Base-by-base conservation (phyloP, 2,888 invertebrate species). In the Maniola hyperantus region DNA sequence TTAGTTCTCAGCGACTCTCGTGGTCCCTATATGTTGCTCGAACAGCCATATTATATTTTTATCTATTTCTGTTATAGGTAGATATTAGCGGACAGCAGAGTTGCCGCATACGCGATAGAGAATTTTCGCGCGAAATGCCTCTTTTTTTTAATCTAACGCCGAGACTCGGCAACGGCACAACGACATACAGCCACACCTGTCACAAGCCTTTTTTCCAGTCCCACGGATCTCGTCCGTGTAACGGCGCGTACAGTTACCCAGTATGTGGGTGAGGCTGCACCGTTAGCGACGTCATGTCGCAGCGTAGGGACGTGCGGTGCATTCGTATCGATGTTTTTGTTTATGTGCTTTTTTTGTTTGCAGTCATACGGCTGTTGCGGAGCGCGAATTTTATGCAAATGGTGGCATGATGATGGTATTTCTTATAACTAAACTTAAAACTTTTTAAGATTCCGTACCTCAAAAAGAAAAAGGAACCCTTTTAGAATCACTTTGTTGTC, bases 191-290 rank as follows among this genome's bases (percentile, higher is more conserved):
- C 71, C 70, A 71, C 75, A 75, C 74, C 74, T 75, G 75, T 71
- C 69, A 65, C 59, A 59, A 34, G 60, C 54, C 54, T 59, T 65
- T 65, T 67, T 70, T 80, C 79, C 78, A 79, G 83, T 83, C 83
- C 79, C 84, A 82, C 84, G 85, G 87, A 89, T 81, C 84, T 85
- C 87, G 89, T 83, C 81, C 89, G 82, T 78, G 84, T 91, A 91
- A 91, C 91, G 91, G 89, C 76, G 79, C 79, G 83, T 84, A 84
- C 88, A 90, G 90, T 90, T 89, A 89, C 80, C 77, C 84, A 79
- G 89, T 89, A 91, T 91, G 91, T 91, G 90, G 91, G 91, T 91
- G 90, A 91, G 84, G 80, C 84, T 86, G 79, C 82, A 87, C 91
- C 90, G 90, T 90, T 91, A 90, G 77, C 85, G 76, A 86, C 86